A percentile compares a stretch with the other conserved stretches of the same genome.
Evolutionary conservation across 2,888 invertebrate species (phyloP).

Genomic region (Diloba caeruleocephala): DNA sequence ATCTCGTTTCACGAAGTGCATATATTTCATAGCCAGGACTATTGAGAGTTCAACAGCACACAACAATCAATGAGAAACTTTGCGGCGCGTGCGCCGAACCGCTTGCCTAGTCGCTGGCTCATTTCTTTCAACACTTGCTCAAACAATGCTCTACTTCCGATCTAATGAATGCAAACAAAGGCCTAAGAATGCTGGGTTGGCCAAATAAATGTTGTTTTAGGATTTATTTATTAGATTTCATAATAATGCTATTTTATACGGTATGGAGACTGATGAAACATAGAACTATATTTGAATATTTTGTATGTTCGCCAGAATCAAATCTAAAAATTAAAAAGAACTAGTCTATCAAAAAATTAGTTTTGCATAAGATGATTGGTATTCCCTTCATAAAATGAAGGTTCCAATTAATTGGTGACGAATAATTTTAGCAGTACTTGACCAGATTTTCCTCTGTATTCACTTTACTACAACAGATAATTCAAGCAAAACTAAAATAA

Average conservation of each 20-base stretch:
- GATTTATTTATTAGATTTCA: constrained; percentile 40
- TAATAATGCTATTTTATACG: constrained; percentile 25
- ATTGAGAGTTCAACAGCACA: constrained; percentile 64
- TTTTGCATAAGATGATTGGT: no score
- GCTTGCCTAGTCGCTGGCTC: constrained; percentile 54
- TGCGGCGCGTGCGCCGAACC: constrained; percentile 39
- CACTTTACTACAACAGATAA: background rate
- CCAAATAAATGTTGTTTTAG: constrained; percentile 45
- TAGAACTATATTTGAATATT: no score
- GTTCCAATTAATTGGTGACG: no score
- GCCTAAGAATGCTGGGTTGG: constrained; percentile 57
- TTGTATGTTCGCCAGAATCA: no score
- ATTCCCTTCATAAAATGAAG: no score
- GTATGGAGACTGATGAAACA: no score
- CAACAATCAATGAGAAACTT: constrained; percentile 59
- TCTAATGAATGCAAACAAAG: constrained; percentile 67
- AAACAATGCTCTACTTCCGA: constrained; percentile 79
- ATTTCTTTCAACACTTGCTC: constrained; percentile 80
- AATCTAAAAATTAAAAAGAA: no score
- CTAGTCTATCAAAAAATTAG: no score
- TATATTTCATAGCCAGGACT: constrained; percentile 44
- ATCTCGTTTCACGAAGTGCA: constrained; percentile 42
- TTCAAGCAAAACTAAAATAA: constrained; percentile 13
- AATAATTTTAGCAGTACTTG: background rate
- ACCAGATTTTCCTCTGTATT: background rate